Evolutionary conservation across 2,113 vertebrate species (phyloP).

Genomic region (Haemorhous mexicanus): DNA sequence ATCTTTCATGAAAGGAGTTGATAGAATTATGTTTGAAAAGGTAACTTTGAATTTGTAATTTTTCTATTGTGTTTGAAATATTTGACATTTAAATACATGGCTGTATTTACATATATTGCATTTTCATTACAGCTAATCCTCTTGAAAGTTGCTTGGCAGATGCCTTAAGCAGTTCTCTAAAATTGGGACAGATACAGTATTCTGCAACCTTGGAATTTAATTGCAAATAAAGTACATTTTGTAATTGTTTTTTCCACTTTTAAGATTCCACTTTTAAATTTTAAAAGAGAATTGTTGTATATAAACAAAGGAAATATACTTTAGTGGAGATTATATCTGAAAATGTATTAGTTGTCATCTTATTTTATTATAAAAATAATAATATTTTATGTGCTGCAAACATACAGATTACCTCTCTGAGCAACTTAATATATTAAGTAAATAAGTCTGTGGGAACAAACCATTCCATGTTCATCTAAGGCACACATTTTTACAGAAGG

Average conservation of each 20-base stretch:
- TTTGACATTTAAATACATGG: slow-evolving; percentile 39
- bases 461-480: neutral
- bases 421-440: neutral
- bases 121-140: slow-evolving; percentile 67
- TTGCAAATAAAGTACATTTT: slow-evolving; percentile 11
- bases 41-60: slow-evolving; percentile 39
- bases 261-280: neutral
- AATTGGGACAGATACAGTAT: slow-evolving; percentile 52
- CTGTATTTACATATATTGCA: slow-evolving; percentile 68
- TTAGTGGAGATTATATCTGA: neutral
- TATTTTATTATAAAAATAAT: neutral
- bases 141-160: slow-evolving; percentile 67
- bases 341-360: neutral
- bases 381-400: neutral
- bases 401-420: neutral
- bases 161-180: slow-evolving; percentile 61
- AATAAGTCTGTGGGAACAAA: neutral
- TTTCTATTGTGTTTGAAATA: slow-evolving; percentile 54
- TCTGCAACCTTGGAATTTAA: slow-evolving; percentile 28
- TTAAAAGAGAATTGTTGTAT: neutral
- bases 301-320: neutral
- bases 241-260: neutral
- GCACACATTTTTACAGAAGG: neutral
- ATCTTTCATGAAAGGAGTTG: neutral
- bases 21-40: slow-evolving; percentile 22